Percentiles rank a stretch among this genome's conserved stretches.
phyloP scores from a whole-genome alignment of 2,113 vertebrate genomes.

The Reinhardtius hippoglossoides region DNA sequence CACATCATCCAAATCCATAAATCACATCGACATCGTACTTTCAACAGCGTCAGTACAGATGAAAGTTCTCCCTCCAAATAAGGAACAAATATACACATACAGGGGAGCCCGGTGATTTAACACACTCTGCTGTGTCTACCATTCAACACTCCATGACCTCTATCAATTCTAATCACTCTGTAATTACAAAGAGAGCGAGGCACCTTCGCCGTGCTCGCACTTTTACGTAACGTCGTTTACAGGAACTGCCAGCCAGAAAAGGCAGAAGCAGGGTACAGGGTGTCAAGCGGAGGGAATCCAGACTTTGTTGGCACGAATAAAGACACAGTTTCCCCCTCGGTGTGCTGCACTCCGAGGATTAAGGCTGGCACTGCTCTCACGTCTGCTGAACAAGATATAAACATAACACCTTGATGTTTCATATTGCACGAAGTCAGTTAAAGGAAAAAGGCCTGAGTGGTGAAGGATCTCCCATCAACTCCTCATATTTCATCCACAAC shows the following conservation, averaged over 20 bases:
- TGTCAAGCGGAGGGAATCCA: slow-evolving; percentile 65
- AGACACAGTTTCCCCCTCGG: slow-evolving; percentile 54
- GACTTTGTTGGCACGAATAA: slow-evolving; percentile 66
- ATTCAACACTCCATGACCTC: slow-evolving; percentile 34
- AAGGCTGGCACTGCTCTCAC: slow-evolving; percentile 53
- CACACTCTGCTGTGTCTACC: background rate
- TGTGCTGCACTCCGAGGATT: slow-evolving; percentile 62
- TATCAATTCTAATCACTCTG: slow-evolving; percentile 36
- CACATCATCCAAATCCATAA: slow-evolving; percentile 17
- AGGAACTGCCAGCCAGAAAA: slow-evolving; percentile 57
- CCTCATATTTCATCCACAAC: slow-evolving; percentile 5
- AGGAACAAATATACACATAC: background rate
- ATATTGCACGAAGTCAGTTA: slow-evolving; percentile 33
- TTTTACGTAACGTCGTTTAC: slow-evolving; percentile 38
- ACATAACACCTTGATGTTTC: slow-evolving; percentile 61
- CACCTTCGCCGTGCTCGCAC: slow-evolving; percentile 32
- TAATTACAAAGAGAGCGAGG: slow-evolving; percentile 46
- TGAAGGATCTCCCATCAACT: slow-evolving; percentile 21
- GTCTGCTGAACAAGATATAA: slow-evolving; percentile 70
- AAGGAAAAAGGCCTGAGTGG: slow-evolving; percentile 1
- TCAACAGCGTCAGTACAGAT: background rate
- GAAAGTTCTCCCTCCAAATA: background rate
- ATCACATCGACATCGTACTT: slow-evolving; percentile 7
- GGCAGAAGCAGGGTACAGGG: slow-evolving; percentile 24
- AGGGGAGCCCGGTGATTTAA: background rate